Evolutionary conservation across 2,797 vertebrate genomes (phyloP), one percentile per base, ranked within the genome.

Genomic region (Xerus rutilus): DNA sequence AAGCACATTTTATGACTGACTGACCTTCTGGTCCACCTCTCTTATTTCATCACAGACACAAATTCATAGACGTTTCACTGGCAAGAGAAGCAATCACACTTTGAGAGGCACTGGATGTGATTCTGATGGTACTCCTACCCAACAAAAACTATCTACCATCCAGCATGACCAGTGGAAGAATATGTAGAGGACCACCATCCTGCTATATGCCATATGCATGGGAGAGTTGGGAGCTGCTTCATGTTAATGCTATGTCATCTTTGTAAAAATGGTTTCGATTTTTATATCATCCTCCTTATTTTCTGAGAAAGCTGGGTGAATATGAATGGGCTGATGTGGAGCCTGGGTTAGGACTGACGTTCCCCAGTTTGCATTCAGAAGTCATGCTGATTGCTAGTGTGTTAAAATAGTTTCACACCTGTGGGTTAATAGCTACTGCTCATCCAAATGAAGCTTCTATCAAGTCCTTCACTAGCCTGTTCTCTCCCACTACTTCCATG

Each of bases 1-100:
- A 90, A 64, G 28, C 6, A 1, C 7, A 35, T 79, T 72, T 25
- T 3, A 35, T 11, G 30, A 47, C 17, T 94, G 64, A 30, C 20
- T 83, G 82, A 32, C 59, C 32, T 84, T 73, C 25, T 15, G 49
- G 13, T 30, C 23, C 64, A 67, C 35, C 28, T 17, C 17, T 82
- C 76, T 70, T 70, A 45, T 86, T 91, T 93, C 64, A 73, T 89
- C 54, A 74, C 35, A 70, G 65, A 70, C 32, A 57, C 43, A 47
- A 43, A 62, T 82, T 78, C 1, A 47, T 65, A 47, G 76, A 32
- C 28, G 77, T 62, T 69, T 91, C 72, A 87, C 23, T 25, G 74
- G 70, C 43, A 54, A 39, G 3, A 39, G 39, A 39, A 39, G 39
- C 54, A 32, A 25, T 17, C 70, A 69, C 1, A 23, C 23, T 57